Conservation (phyloP, 2,113 vertebrate genomes). For the Pseudorhombus dupliciocellatus region DNA sequence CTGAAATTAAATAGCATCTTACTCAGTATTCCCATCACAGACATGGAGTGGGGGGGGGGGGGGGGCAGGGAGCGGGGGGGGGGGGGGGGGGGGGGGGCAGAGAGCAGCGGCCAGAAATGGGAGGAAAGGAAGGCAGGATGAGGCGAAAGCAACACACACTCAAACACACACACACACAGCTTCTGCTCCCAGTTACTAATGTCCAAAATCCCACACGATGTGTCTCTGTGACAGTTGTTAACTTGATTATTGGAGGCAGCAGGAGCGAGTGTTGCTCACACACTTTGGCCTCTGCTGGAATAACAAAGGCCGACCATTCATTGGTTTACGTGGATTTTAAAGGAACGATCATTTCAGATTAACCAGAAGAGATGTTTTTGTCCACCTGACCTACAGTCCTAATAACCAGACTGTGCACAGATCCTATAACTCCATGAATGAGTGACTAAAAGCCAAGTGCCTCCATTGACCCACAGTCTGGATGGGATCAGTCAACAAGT, state of each 20-base stretch:
- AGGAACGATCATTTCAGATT: background rate
- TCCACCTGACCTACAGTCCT: background rate
- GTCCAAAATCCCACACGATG: slow-evolving; percentile 28
- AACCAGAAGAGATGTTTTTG: background rate
- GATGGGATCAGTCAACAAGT: background rate
- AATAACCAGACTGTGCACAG: slow-evolving; percentile 5
- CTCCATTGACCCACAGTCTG: slow-evolving; percentile 45
- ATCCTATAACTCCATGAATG: background rate
- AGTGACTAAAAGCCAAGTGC: slow-evolving; percentile 28
- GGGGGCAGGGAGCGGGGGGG: background rate
- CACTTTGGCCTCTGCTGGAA: slow-evolving; percentile 22
- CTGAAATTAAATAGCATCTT: slow-evolving; percentile 84
- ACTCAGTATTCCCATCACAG: slow-evolving; percentile 86
- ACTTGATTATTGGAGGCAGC: slow-evolving; percentile 41
- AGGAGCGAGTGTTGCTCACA: slow-evolving; percentile 48
- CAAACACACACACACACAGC: slow-evolving; percentile 24
- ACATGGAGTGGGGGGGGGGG: slow-evolving; percentile 20
- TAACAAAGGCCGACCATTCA: slow-evolving; percentile 24
- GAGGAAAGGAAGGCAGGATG: slow-evolving; percentile 74
- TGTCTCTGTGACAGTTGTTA: slow-evolving; percentile 2
- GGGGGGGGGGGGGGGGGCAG: slow-evolving; percentile 43
- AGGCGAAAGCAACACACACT: slow-evolving; percentile 50
- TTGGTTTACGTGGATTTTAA: background rate
- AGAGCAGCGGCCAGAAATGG: slow-evolving; percentile 79
- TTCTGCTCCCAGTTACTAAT: slow-evolving; percentile 1